These are phyloP conservation scores for Rhinichthys osculus DNA, from an alignment of 2,797 vertebrate species.

Conservation along the genomic window DNA sequence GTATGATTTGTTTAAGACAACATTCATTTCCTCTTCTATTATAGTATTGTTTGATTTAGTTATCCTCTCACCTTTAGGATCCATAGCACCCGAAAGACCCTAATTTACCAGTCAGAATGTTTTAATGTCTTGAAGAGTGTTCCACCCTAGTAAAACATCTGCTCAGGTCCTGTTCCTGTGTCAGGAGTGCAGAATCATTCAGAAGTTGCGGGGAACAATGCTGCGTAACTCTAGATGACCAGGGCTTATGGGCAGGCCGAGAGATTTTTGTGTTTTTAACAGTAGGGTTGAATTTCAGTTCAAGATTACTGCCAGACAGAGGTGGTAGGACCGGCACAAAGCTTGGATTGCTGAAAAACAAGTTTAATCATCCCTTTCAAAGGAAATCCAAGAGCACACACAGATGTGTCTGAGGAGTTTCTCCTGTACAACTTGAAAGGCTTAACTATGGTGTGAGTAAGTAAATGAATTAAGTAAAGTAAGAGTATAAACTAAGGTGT, in stretches of 20 bases:
- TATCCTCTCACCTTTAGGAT: slow-evolving; percentile 23
- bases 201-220: slow-evolving; percentile 57
- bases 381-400: slow-evolving; percentile 53
- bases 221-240: slow-evolving; percentile 58
- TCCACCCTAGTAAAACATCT: slow-evolving; percentile 43
- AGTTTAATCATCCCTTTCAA: slow-evolving; percentile 57
- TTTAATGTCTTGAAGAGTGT: slow-evolving; percentile 5
- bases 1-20: background rate
- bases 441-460: background rate
- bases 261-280: slow-evolving; percentile 67
- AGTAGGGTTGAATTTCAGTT: slow-evolving; percentile 62
- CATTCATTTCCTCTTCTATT: background rate
- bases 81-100: background rate
- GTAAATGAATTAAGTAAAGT: background rate
- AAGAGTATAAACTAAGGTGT: background rate
- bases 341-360: slow-evolving; percentile 65
- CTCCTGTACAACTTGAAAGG: background rate
- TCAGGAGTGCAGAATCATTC: slow-evolving; percentile 55
- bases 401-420: slow-evolving; percentile 50
- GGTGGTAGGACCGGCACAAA: slow-evolving; percentile 50
- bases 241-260: slow-evolving; percentile 69
- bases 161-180: slow-evolving; percentile 36
- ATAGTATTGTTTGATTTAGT: slow-evolving; percentile 20
- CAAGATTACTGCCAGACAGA: slow-evolving; percentile 57
- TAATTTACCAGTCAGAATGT: slow-evolving; percentile 11